Conservation (phyloP, 92 coral and sea anemone genomes). For the Chrysogorgia sp. region DNA sequence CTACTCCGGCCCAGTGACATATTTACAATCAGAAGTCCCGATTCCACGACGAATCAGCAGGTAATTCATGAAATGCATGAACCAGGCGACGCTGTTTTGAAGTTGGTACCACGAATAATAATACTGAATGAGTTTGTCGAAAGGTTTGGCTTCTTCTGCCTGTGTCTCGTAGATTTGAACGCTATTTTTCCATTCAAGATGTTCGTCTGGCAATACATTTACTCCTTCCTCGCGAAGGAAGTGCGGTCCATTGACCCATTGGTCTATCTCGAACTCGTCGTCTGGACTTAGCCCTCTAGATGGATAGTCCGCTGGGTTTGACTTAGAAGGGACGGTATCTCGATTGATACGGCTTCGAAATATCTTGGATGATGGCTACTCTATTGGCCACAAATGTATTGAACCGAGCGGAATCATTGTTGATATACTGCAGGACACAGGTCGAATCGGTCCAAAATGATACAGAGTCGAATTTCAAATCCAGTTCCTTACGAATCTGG, state of each 20-base stretch:
- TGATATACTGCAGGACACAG: conserved; percentile 1
- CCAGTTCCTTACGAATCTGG: no score
- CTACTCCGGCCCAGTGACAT: background rate
- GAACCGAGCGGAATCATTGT: conserved; percentile 1
- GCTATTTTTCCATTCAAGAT: conserved; percentile 10
- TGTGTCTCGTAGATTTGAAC: conserved; percentile 22
- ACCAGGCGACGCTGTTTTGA: background rate
- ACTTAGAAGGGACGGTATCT: no score
- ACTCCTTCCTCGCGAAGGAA: no score
- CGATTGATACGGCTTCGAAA: background rate
- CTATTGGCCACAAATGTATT: background rate
- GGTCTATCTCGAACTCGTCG: no score
- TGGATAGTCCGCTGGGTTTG: no score
- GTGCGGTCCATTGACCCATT: no score
- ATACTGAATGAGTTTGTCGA: background rate
- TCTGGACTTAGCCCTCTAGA: no score
- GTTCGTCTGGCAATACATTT: conserved; percentile 18
- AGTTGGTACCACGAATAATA: conserved; percentile 14
- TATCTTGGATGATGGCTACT: background rate
- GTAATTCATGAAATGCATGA: conserved; percentile 3
- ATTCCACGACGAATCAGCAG: background rate
- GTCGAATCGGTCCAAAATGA: conserved; percentile 5
- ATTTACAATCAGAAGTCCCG: no score
- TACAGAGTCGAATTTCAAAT: background rate
- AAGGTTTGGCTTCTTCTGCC: no score